phyloP scores from a whole-genome alignment of 2,797 vertebrate genomes.

The Distichodus sexfasciatus region DNA sequence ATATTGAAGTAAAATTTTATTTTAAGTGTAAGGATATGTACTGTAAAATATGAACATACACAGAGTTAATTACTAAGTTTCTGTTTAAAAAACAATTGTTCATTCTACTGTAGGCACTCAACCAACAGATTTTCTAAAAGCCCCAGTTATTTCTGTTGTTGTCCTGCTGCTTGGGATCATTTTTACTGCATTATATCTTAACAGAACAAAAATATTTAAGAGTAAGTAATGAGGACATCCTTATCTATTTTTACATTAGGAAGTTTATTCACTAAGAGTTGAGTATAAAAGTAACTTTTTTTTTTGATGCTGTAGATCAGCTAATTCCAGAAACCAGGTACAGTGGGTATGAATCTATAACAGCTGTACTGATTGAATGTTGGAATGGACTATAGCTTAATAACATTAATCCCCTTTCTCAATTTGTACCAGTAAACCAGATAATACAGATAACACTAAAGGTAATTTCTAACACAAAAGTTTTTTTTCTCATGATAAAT shows the following conservation, averaged over 20 bases:
- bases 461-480: not conserved
- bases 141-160: not conserved
- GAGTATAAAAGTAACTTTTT: too few species aligned
- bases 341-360: too few species aligned
- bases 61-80: too few species aligned
- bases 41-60: too few species aligned
- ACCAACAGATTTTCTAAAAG: not conserved
- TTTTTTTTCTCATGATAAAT: too few species aligned
- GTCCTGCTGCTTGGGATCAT: not conserved
- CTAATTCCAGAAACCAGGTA: not conserved
- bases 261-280: too few species aligned
- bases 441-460: not conserved
- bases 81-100: too few species aligned
- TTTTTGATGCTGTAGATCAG: not conserved
- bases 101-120: not conserved
- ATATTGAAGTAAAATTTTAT: not conserved
- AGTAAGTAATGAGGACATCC: not conserved
- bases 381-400: not conserved
- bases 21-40: too few species aligned
- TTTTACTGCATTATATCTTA: not conserved
- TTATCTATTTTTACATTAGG: not conserved
- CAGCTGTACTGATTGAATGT: not conserved
- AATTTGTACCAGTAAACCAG: not conserved
- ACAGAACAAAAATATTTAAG: not conserved
- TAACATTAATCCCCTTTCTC: slow-evolving; percentile 1